Evolutionary conservation across 2,113 vertebrate species (phyloP), one percentile per base, ranked within the genome.

Genomic region (Cryptoleucopteryx plumbea): DNA sequence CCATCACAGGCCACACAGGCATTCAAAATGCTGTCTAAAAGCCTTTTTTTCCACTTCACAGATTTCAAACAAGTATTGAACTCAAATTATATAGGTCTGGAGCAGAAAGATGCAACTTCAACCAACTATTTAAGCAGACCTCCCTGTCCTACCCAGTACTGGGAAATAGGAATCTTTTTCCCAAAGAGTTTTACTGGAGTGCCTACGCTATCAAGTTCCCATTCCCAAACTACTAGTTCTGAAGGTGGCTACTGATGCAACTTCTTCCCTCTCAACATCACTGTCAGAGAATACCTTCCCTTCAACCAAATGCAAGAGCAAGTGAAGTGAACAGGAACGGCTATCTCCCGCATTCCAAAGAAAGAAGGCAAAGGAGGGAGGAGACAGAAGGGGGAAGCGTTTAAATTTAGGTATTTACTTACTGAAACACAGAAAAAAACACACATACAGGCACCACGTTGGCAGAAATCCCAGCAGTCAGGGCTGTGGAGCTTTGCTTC

Each of bases 381-480:
- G 18, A 72, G 25, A 50, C 11, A 63, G 47, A 40, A 53, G 13
- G 14, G 27, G 7, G 2, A 92, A n/a, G 66, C 23, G 40, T 72
- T 82, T 73, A 95, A 95, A 75, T 82, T 56, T 45, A 77, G 62
- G 2, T 38, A 80, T 82, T 93, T 94, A 97, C 97, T 96, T 93
- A 96, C 94, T 82, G 82, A 85, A 95, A 85, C 27, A 26, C 34
- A 85, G 86, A 13, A 90, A 68, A 68, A 88, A 61, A 63, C 42
- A 78, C 71, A 71, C 17, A 74, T 20, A n/a, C 17, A 80, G 75
- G 93, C 65, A 90, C 34, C 85, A 61, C 6, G 2, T 0, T 82
- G 75, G 95, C 78, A 94, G 70, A 43, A 96, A 83, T 86, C 56
- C 65, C 80, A 71, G 82, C 61, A 92, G 65, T 36, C 82, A 93